phyloP scores from a whole-genome alignment of 2,888 invertebrate genomes.

The Kryphioiulus occultus region DNA sequence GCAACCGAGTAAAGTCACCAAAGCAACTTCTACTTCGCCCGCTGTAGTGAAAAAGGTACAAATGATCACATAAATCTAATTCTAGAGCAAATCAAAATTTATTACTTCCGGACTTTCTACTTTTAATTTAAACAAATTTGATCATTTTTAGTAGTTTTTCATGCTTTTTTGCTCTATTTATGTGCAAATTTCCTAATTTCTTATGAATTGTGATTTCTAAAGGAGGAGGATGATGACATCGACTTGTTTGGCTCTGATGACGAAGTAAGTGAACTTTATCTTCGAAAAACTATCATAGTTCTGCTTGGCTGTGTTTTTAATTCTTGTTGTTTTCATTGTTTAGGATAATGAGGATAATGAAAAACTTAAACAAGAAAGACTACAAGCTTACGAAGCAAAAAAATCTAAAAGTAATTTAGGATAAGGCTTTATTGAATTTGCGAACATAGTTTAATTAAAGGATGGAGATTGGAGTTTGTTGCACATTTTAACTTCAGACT shows the following conservation, averaged over 20 bases:
- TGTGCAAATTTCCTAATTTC: slow-evolving; percentile 10
- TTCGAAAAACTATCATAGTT: not conserved
- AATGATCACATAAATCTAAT: not conserved
- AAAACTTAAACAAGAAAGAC: slow-evolving; percentile 63
- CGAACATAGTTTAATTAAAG: too few relatives aligned
- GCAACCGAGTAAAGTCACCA: not conserved
- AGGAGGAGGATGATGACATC: slow-evolving; percentile 78
- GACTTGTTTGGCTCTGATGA: slow-evolving; percentile 91
- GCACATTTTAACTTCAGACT: not conserved
- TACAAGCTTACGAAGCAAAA: slow-evolving; percentile 66
- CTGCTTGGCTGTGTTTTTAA: not conserved
- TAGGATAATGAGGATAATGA: slow-evolving; percentile 60
- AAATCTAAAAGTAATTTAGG: slow-evolving; percentile 63
- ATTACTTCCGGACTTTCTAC: too few relatives aligned
- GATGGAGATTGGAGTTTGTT: not conserved
- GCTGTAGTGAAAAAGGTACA: not conserved
- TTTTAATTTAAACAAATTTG: too few relatives aligned
- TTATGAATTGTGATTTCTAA: not conserved
- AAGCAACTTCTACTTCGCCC: not conserved
- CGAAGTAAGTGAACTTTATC: slow-evolving; percentile 67
- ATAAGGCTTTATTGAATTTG: slow-evolving; percentile 27
- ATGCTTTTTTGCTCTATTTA: not conserved
- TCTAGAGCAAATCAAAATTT: too few relatives aligned
- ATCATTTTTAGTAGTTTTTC: not conserved
- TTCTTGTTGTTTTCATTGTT: not conserved